Evolutionary conservation across 1,140 invertebrate genomes (phyloP), one percentile per base, ranked within the genome.

Genomic region (Homarus americanus): DNA sequence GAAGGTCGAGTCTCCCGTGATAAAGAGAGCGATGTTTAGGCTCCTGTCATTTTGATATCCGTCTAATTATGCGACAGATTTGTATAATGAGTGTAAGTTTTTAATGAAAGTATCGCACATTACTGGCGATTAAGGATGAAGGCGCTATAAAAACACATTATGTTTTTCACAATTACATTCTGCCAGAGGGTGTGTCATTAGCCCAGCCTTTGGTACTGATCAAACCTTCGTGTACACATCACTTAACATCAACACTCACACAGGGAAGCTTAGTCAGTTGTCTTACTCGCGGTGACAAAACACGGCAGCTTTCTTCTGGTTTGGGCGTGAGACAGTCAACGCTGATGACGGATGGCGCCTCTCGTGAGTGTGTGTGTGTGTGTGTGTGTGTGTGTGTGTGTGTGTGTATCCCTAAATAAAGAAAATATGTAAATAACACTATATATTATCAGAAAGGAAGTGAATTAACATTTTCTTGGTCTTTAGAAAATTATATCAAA

Each of bases 1-100:
- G 63, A 69, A 49, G 87, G 79, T 2, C 40, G 75, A 38, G 3
- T 87, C 28, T 28, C 2, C 9, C 4, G 0, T 2, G 7, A 9
- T 4, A 15, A 3, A 44, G 12, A 1, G 10, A 0, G 24, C 1
- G 66, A 28, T 15, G 79, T 2, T 78, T 79, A 84, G 34, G 75
- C 24, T 38, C 17, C n/a, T 53, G 44, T 53, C 78, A 53, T 36
- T 79, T 44, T 41, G 69, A 53, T 53, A 44, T 63, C 73, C 49
- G 73, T 78, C 72, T 91, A 91, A 91, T 91, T 91, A 91, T 91
- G 88, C 88, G 88, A 91, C 88, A 91, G 88, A 91, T 91, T 91
- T 91, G 88, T 91, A 91, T 91, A 91, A 91, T 91, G 88, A 91
- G 82, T 78, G 82, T 78, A 91, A 91, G 88, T 91, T 91, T 91